These are phyloP conservation scores for Pituophis catenifer DNA, from an alignment of 2,113 vertebrate genomes.

Conservation along the genomic window DNA sequence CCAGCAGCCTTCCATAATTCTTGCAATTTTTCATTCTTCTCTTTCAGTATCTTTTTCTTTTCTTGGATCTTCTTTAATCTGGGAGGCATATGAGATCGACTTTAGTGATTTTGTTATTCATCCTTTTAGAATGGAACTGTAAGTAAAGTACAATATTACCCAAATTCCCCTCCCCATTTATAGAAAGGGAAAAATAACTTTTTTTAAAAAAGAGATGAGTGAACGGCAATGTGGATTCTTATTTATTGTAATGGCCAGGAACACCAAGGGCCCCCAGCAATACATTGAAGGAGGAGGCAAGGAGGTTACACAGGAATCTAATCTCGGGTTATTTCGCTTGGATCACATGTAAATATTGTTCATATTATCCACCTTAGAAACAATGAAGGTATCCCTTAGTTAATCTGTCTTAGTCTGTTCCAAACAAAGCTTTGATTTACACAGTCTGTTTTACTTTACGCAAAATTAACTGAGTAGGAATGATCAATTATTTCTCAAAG, in stretches of 20 bases:
- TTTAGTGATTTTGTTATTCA: background rate
- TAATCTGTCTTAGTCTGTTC: background rate
- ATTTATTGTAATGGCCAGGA: background rate
- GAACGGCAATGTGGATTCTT: background rate
- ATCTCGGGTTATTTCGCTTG: background rate
- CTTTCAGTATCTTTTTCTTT: constrained; percentile 95
- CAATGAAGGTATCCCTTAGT: background rate
- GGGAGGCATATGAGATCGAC: constrained; percentile 1
- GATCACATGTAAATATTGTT: background rate
- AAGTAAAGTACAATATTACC: background rate
- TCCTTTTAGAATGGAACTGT: background rate
- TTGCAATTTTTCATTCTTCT: constrained; percentile 83
- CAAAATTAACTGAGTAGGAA: background rate
- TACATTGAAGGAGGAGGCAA: background rate
- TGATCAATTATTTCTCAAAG: background rate
- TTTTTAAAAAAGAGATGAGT: background rate
- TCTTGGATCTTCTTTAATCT: constrained; percentile 99
- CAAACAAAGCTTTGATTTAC: background rate
- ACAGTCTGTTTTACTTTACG: background rate
- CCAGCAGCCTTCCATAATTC: constrained; percentile 75
- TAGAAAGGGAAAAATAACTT: background rate
- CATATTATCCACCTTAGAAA: background rate
- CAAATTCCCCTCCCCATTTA: background rate
- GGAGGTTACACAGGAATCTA: no score
- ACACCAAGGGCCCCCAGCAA: background rate